phyloP scores from a whole-genome alignment of 2,888 invertebrate species.

The Eupithecia tripunctaria region DNA sequence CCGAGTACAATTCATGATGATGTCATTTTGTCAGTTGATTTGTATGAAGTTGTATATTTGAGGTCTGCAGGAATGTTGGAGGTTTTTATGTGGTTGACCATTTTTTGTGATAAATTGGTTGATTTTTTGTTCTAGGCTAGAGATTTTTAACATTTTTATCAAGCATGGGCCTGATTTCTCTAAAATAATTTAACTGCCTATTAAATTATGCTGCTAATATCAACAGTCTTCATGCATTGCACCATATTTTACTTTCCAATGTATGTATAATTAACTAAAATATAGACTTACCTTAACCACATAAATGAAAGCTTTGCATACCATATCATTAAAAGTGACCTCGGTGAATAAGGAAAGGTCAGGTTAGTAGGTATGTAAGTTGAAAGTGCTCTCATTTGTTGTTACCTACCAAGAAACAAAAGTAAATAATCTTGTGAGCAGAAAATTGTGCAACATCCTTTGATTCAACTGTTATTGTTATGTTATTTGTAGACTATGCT shows the following conservation, averaged over 20 bases:
- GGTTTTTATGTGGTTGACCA: constrained; percentile 10
- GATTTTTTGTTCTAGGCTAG: not conserved
- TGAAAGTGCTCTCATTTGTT: not conserved
- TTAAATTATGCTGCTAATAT: not conserved
- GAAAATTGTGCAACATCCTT: constrained; percentile 34
- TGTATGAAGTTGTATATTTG: constrained; percentile 11
- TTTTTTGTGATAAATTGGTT: not conserved
- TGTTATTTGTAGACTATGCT: constrained; percentile 32
- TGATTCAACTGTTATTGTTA: constrained; percentile 29
- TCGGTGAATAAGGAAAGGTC: not conserved
- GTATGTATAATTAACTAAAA: not conserved
- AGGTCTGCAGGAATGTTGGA: not conserved
- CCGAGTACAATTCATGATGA: constrained; percentile 21
- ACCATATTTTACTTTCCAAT: not conserved
- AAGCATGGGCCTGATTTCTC: not conserved
- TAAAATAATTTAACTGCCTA: not conserved
- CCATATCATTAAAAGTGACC: not conserved
- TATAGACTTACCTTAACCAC: not conserved
- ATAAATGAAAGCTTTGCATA: not conserved
- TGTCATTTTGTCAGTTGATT: constrained; percentile 22
- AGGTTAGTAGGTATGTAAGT: not conserved
- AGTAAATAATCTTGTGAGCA: constrained; percentile 1
- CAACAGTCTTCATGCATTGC: not conserved
- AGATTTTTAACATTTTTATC: not conserved
- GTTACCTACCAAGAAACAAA: not conserved